Conservation (phyloP, 2,113 vertebrate species). For the Phaethornis superciliosus region DNA sequence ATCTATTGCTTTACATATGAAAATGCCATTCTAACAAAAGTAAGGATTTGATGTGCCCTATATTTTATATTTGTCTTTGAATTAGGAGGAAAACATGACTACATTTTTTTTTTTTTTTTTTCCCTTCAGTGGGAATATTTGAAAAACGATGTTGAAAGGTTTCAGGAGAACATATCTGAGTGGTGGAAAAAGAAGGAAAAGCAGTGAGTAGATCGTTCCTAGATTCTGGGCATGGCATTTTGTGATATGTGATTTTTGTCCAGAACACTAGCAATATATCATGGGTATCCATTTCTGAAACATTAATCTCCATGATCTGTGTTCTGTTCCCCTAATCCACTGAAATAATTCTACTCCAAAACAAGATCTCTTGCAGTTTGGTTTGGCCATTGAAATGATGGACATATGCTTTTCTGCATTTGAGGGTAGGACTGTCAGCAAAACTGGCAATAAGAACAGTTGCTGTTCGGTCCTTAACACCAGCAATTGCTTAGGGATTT, state of each 20-base stretch:
- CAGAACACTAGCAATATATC: neutral
- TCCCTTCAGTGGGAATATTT: neutral
- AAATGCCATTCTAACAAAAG: neutral
- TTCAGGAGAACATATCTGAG: neutral
- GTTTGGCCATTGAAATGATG: neutral
- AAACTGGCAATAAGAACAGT: neutral
- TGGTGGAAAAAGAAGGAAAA: neutral
- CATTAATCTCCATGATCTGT: neutral
- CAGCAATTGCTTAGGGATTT: neutral
- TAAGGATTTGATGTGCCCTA: neutral
- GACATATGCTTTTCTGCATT: neutral
- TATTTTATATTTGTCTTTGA: conserved; percentile 8
- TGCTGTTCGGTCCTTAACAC: neutral
- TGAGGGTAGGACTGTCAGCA: neutral
- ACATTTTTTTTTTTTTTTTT: neutral
- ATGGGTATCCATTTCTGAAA: neutral
- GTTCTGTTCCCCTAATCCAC: neutral
- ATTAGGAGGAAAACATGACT: neutral
- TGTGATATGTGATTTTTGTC: neutral
- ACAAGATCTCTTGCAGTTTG: neutral
- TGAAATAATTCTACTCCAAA: neutral
- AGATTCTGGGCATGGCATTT: neutral
- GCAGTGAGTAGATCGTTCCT: neutral
- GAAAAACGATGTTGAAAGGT: neutral
- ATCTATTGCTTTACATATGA: neutral